These are phyloP conservation scores for Silvanus unidentatus DNA, from an alignment of 2,888 invertebrate species.

Conservation along the genomic window DNA sequence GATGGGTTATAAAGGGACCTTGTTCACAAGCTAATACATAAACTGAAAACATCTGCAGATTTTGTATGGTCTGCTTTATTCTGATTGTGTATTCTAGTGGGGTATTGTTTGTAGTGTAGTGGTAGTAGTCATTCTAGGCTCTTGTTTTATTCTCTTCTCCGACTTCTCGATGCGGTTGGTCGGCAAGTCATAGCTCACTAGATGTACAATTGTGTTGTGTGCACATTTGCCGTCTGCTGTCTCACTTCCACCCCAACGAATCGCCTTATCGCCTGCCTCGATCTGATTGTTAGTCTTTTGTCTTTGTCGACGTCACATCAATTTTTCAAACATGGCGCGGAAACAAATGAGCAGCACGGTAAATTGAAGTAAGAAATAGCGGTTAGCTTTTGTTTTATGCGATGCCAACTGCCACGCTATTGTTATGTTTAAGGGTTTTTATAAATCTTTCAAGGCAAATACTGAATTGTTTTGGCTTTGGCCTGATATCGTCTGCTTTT, in stretches of 20 bases:
- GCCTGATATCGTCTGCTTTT: constrained; percentile 36
- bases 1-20: too few relatives aligned
- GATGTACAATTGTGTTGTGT: constrained; percentile 19
- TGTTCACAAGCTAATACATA: too few relatives aligned
- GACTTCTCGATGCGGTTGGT: constrained; percentile 39
- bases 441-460: constrained; percentile 36
- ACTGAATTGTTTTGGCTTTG: constrained; percentile 34
- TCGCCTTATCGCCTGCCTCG: constrained; percentile 37
- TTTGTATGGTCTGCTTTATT: constrained; percentile 11
- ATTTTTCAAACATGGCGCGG: constrained; percentile 48
- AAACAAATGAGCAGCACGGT: constrained; percentile 48
- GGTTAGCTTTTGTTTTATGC: constrained; percentile 49
- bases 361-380: constrained; percentile 50
- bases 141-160: constrained; percentile 39
- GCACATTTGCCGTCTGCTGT: constrained; percentile 31
- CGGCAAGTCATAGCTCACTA: constrained; percentile 39
- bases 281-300: constrained; percentile 44
- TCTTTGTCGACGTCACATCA: constrained; percentile 49
- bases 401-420: constrained; percentile 45
- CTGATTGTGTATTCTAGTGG: constrained; percentile 43
- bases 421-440: constrained; percentile 44
- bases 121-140: constrained; percentile 35
- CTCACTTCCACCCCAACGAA: constrained; percentile 21
- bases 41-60: not conserved
- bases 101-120: constrained; percentile 33